Evolutionary conservation across 2,888 invertebrate species (phyloP), one percentile per base, ranked within the genome.

Genomic region (Sinohyriopsis cumingii): DNA sequence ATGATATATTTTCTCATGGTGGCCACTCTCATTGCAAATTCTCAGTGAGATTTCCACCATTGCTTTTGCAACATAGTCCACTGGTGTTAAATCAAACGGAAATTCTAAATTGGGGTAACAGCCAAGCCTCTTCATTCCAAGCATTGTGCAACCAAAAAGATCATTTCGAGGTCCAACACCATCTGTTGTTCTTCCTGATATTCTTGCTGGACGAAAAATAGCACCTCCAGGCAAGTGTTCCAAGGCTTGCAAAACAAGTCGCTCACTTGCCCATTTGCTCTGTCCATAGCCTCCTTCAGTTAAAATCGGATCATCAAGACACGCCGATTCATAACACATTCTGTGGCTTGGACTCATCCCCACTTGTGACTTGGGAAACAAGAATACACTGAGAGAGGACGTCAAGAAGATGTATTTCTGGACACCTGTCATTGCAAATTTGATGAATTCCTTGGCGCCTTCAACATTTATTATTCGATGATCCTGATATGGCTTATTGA

Each of bases 231-330:
- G 82, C 3, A 83, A 69, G 59, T 73, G 61, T 24, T 81, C 76
- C 2, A 83, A 63, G 15, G 82, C 83, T 67, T 83, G 79, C 71
- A 79, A 66, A 7, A 83, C 75, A 0, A 83, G 73, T 33, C 77
- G 71, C 60, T 83, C 83, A 61, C 82, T 81, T 22, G 79, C 83
- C 83, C 83, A 83, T 72, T 83, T 83, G 59, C 83, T 83, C 63
- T 81, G 81, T 12, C 80, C 79, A 69, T 83, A 83, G 7, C 83
- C 83, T 1, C 82, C 82, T 59, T 78, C 79, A 12, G 82, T 73
- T 12, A 63, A 28, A 12, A 73, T 55, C 1, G 83, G 83, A 54
- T 83, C 81, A 20, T 79, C 76, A n/a, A 80, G 67, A 22, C 74
- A 74, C 5, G 82, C 81, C 0, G 72, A 65, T 62, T 83, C 83